Conservation (phyloP, 2,113 vertebrate genomes). For the Phalacrocorax pelagicus region DNA sequence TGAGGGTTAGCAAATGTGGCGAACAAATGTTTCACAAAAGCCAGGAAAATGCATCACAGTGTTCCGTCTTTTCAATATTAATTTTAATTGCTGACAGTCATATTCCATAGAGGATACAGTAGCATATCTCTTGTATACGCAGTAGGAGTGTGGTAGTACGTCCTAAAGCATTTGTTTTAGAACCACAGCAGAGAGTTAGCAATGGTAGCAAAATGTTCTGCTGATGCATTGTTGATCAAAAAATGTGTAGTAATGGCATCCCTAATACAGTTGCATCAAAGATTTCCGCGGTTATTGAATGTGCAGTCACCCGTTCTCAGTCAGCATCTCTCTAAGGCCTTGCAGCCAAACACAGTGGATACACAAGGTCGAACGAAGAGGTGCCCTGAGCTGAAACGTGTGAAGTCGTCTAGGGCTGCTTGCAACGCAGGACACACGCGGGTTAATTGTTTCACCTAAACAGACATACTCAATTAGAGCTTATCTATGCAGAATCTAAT, state of each 20-base stretch:
- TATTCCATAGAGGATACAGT: background rate
- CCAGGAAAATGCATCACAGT: background rate
- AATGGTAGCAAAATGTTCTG: conserved; percentile 7
- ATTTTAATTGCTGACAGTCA: conserved; percentile 36
- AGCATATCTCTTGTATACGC: background rate
- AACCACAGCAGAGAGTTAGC: conserved; percentile 17
- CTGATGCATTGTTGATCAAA: conserved; percentile 39
- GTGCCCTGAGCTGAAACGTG: background rate
- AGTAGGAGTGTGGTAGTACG: background rate
- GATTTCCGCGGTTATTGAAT: background rate
- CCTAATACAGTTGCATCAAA: background rate
- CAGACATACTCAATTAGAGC: background rate
- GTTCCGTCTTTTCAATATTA: background rate
- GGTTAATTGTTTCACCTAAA: background rate
- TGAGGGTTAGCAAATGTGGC: conserved; percentile 23
- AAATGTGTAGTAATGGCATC: background rate
- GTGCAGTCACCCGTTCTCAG: background rate
- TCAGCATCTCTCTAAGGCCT: background rate
- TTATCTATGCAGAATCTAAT: background rate
- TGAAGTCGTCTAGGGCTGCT: background rate
- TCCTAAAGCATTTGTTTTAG: conserved; percentile 41
- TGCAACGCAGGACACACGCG: accelerated
- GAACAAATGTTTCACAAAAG: conserved; percentile 56
- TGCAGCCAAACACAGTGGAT: background rate
- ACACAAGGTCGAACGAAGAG: background rate